Conservation (phyloP, 2,113 vertebrate species). For the Tragelaphus imberbis region DNA sequence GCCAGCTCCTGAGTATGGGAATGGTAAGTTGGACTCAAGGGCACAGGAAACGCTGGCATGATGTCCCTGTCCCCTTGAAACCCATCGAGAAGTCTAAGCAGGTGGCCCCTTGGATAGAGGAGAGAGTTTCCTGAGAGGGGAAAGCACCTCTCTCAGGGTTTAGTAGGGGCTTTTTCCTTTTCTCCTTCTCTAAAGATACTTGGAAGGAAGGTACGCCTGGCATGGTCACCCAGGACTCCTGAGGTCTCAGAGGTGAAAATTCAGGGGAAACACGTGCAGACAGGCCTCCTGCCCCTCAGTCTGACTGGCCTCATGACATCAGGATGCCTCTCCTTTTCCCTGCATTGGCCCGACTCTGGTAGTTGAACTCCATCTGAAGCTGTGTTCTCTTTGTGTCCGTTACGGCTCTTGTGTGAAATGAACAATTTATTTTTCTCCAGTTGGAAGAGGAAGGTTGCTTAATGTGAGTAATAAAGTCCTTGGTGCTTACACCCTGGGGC, state of each 20-base stretch:
- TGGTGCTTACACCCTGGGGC: background rate
- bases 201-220: background rate
- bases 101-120: background rate
- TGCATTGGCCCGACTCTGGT: background rate
- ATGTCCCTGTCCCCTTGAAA: background rate
- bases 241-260: background rate
- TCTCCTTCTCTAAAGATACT: background rate
- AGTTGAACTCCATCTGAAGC: background rate
- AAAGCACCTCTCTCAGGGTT: background rate
- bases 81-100: background rate
- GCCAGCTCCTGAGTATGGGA: background rate
- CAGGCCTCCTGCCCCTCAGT: background rate
- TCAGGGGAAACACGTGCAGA: background rate
- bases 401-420: constrained; percentile 1
- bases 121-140: background rate
- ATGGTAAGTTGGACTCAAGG: background rate
- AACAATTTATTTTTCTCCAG: constrained; percentile 31
- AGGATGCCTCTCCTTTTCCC: background rate
- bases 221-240: background rate
- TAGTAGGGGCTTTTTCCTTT: background rate
- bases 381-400: background rate
- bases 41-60: background rate
- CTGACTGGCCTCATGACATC: background rate
- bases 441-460: constrained; percentile 38
- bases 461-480: background rate